phyloP scores from a whole-genome alignment of 2,797 vertebrate genomes.

The Heteromormyrus szaboi region DNA sequence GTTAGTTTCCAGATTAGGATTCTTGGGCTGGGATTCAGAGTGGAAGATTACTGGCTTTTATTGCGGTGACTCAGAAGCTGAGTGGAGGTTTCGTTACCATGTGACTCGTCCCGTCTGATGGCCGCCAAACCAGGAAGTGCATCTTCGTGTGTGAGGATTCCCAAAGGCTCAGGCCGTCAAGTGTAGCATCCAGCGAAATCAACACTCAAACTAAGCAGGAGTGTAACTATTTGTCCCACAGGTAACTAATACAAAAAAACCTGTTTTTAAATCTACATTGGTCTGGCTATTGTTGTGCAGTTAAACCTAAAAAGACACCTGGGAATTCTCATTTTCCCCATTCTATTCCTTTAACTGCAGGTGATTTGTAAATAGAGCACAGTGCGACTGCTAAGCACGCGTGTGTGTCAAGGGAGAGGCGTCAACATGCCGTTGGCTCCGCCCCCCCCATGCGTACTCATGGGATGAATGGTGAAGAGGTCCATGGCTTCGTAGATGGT shows the following conservation, averaged over 20 bases:
- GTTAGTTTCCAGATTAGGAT: background rate
- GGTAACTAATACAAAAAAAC: background rate
- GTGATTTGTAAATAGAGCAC: background rate
- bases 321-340: background rate
- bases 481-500: background rate
- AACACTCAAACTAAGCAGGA: background rate
- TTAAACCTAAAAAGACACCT: background rate
- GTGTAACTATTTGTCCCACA: background rate
- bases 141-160: background rate
- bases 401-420: background rate
- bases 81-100: background rate
- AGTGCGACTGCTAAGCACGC: background rate
- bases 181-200: background rate
- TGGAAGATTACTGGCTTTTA: background rate
- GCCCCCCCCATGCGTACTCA: background rate
- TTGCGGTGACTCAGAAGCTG: background rate
- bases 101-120: background rate
- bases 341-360: background rate
- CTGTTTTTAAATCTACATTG: background rate
- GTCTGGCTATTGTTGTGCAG: background rate
- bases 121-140: background rate
- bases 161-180: background rate
- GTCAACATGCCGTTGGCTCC: background rate
- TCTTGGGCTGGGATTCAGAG: background rate
- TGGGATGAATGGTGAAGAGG: background rate